Evolutionary conservation across 2,888 invertebrate species (phyloP).

Genomic region (Zhengitettix transpicula): DNA sequence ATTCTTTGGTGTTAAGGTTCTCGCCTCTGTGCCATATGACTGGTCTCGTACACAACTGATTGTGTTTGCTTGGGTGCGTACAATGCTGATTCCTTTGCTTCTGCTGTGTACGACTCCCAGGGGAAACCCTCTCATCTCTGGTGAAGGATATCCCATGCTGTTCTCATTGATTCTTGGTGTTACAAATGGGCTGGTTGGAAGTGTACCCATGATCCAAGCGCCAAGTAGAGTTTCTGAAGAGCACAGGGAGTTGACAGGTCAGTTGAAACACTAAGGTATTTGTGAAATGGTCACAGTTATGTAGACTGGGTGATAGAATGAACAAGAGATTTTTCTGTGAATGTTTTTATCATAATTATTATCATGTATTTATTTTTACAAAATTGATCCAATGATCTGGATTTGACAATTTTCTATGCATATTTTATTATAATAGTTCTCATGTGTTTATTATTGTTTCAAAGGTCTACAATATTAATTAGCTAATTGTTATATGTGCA

Average conservation of each 20-base stretch:
- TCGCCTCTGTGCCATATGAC: constrained; percentile 64
- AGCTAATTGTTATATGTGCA: no score
- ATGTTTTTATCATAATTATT: no score
- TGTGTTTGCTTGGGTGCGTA: constrained; percentile 52
- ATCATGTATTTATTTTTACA: no score
- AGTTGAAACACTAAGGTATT: constrained; percentile 6
- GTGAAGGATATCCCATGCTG: constrained; percentile 46
- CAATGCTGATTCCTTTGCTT: constrained; percentile 63
- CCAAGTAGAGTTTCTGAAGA: constrained; percentile 73
- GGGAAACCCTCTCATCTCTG: constrained; percentile 48
- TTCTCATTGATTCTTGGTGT: constrained; percentile 57
- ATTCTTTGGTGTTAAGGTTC: constrained; percentile 31
- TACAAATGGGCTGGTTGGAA: constrained; percentile 76
- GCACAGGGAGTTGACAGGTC: constrained; percentile 74
- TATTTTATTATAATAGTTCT: no score
- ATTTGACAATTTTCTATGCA: no score
- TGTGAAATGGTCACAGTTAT: no score
- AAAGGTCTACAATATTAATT: no score
- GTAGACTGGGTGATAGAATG: no score
- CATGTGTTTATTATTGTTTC: no score
- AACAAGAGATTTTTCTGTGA: no score
- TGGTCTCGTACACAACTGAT: constrained; percentile 69
- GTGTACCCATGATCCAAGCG: constrained; percentile 84
- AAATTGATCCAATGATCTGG: no score
- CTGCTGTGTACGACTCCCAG: constrained; percentile 69